Base-by-base conservation (phyloP, 1,140 invertebrate species). In the Drosophila bocqueti region DNA sequence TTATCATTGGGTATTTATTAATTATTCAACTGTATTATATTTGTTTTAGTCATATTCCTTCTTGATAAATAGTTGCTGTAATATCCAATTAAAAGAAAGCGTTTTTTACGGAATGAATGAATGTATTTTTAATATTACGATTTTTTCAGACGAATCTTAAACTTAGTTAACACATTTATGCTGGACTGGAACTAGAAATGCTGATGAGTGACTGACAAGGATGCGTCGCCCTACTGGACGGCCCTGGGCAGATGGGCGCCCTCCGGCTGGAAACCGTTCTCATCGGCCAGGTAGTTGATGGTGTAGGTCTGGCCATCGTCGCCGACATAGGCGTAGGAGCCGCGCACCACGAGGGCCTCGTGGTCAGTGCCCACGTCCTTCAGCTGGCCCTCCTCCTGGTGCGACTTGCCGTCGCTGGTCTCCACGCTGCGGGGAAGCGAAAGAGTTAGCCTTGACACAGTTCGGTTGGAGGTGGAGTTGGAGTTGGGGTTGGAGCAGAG, bases 281-380 rank as follows among this genome's bases (percentile, higher is more conserved):
- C 96, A 92, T 97, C 96, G 43, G 96, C 96, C 46, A 95, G 93
- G 93, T 96, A 97, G 18, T 94, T 94, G 61, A 97, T 93, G 67
- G 94, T 94, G 84, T 96, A 96, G 38, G 94, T 93, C 64, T 95
- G 93, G 34, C 96, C 96, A 82, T 96, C 96, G n/a, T 95, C 93
- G n/a, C 93, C 95, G 24, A 94, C 86, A 93, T 94, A 96, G 42
- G 92, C 92, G 93, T 93, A 96, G 74, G 93, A 93, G 36, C 95
- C 95, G 10, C 93, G 93, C n/a, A 96, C 95, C 5, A 92, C 92
- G 2, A 95, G 92, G n/a, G 94, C 81, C 52, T 81, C 84, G 47
- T 90, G 77, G 2, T 89, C 84, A 40, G 84, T 81, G 60, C 94
- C 94, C 47, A 93, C 78, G 78, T 95, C 94, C 85, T 94, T 95